Conservation (phyloP, 2,888 invertebrate species). For the Cyrtodaria siliqua region DNA sequence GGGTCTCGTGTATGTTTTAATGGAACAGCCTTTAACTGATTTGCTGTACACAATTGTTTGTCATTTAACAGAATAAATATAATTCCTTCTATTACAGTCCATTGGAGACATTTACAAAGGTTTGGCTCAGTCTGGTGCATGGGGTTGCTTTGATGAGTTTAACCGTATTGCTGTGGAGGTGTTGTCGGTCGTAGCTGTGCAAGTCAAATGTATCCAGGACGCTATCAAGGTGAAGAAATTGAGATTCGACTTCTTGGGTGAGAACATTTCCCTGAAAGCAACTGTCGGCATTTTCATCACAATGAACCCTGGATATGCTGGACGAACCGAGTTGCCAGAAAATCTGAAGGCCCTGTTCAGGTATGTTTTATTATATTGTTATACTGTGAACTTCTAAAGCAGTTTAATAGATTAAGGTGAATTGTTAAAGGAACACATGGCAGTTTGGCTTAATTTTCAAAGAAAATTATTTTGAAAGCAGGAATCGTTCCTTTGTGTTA, state of each 20-base stretch:
- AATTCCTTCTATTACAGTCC: constrained; percentile 88
- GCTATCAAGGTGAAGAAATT: constrained; percentile 96
- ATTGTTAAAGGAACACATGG: no score
- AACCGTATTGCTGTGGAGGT: constrained; percentile 99
- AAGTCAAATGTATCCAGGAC: constrained; percentile 90
- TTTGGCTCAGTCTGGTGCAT: constrained; percentile 97
- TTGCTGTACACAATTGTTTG: no score
- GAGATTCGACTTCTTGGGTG: constrained; percentile 97
- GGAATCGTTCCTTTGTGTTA: no score
- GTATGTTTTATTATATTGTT: constrained; percentile 63
- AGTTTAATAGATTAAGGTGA: no score
- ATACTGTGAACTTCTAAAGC: no score
- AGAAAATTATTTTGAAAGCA: no score
- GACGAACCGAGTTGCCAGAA: constrained; percentile 88
- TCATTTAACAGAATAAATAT: no score
- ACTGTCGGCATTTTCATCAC: constrained; percentile 98
- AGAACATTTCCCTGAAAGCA: constrained; percentile 93
- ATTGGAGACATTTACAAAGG: constrained; percentile 99
- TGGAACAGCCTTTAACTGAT: no score
- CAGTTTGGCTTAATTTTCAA: no score
- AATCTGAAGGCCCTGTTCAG: constrained; percentile 86
- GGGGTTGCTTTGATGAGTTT: constrained; percentile 99
- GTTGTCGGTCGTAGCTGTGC: constrained; percentile 97
- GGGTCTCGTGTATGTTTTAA: no score
- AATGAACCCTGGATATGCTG: constrained; percentile 99